Base-by-base conservation (phyloP, 2,113 vertebrate genomes). In the Corythaixoides concolor region DNA sequence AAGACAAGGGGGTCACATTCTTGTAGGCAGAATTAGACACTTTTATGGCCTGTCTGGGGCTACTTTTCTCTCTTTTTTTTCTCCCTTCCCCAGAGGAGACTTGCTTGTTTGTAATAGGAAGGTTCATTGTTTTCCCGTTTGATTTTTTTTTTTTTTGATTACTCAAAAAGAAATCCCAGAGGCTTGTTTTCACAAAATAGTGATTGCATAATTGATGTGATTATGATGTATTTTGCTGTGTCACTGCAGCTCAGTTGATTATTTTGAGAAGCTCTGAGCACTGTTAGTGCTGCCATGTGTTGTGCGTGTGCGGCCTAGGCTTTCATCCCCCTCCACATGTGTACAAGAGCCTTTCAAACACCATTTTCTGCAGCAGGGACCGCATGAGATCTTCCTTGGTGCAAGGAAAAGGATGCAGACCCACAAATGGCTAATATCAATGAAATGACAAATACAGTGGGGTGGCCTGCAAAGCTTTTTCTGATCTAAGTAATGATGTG, bases 171-270 rank as follows among this genome's bases (percentile, higher is more conserved):
- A 95, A 95, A 95, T 95, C 88, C 91, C 96, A 95, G 94, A 94
- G 88, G 88, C 93, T 97, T 97, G 91, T 96, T 97, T 96, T 89
- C 95, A 94, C 94, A 96, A 95, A 95, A 91, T 96, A 96, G 81
- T 87, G 93, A 96, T 92, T 94, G 94, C 93, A 93, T 95, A 92
- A 96, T 96, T 95, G 93, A 92, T 95, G 88, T 88, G 90, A 97
- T 97, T 96, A 94, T 80, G 84, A 89, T 95, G 95, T 93, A 92
- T 94, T 95, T 96, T 70, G 90, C 89, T 93, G 85, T 96, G 95
- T 95, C 95, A 91, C 89, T 88, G 90, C 80, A 67, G 73, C 94
- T 93, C 33, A 0, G 78, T 85, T 95, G 96, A 93, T 96, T 91
- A 92, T 94, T 96, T 97, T 91, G 84, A 95, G 92, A 94, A 97